These are phyloP conservation scores for Leptonema lineaticorne DNA, from an alignment of 1,140 invertebrate species.

Conservation along the genomic window DNA sequence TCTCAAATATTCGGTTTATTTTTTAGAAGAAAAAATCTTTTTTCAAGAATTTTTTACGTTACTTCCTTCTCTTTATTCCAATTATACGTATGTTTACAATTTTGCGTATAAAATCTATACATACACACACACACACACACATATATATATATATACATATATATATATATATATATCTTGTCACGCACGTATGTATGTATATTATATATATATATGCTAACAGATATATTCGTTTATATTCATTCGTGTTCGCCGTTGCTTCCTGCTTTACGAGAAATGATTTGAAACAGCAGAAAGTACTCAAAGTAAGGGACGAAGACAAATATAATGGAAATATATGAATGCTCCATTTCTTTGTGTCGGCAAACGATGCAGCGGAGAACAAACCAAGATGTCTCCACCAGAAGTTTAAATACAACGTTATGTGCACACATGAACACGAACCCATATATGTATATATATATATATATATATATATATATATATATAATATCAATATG, in stretches of 20 bases:
- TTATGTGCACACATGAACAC: not conserved
- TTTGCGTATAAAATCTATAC: no score
- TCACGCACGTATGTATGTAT: not conserved
- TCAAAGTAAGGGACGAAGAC: conserved; percentile 35
- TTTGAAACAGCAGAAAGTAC: conserved; percentile 40
- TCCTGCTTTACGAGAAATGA: conserved; percentile 38
- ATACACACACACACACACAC: no score
- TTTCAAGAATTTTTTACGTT: no score
- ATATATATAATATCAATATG: no score
- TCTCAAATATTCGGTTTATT: no score
- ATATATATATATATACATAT: no score
- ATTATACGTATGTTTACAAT: no score
- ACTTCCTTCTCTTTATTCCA: no score
- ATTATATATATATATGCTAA: not conserved
- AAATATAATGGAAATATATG: conserved; percentile 40
- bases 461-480: not conserved
- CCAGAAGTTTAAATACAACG: not conserved
- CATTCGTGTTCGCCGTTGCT: conserved; percentile 21
- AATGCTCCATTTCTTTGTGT: conserved; percentile 26
- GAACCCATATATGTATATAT: not conserved
- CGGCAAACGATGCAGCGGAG: conserved; percentile 5
- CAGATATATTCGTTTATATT: not conserved
- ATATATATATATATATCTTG: no score
- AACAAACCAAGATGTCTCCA: not conserved
- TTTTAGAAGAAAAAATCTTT: no score